phyloP scores from a whole-genome alignment of 2,888 invertebrate genomes.

The Pherbina coryleti region DNA sequence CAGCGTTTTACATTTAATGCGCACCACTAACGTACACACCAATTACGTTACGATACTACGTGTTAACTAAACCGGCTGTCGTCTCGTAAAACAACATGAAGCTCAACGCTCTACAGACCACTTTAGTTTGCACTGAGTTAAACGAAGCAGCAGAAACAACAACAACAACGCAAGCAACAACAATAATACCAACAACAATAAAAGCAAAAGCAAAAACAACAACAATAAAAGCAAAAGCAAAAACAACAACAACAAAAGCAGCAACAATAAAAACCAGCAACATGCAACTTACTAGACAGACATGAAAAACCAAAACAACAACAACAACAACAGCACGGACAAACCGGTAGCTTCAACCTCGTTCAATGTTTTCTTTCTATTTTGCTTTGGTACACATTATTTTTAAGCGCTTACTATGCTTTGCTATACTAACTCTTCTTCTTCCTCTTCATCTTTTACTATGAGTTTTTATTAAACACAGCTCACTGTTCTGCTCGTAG shows the following conservation, averaged over 20 bases:
- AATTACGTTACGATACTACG: conserved; percentile 45
- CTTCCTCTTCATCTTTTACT: not conserved
- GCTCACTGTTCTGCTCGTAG: not conserved
- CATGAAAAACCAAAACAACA: not conserved
- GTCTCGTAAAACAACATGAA: conserved; percentile 20
- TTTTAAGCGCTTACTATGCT: too few relatives aligned
- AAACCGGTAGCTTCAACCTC: conserved; percentile 11
- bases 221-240: not conserved
- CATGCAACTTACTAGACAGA: not conserved
- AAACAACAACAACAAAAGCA: not conserved
- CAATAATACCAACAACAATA: not conserved
- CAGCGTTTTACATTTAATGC: not conserved
- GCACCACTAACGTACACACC: conserved; percentile 19
- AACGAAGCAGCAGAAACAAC: not conserved
- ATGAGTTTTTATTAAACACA: not conserved
- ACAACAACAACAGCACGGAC: not conserved
- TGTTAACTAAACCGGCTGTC: conserved; percentile 48
- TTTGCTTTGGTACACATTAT: conserved; percentile 2
- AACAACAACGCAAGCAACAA: not conserved
- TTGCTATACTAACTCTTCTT: not conserved
- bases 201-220: not conserved
- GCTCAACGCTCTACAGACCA: not conserved
- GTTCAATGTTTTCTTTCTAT: conserved; percentile 4
- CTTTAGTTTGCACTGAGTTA: not conserved
- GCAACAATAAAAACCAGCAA: not conserved